phyloP scores from a whole-genome alignment of 2,888 invertebrate genomes.

The Elgonia sp. region DNA sequence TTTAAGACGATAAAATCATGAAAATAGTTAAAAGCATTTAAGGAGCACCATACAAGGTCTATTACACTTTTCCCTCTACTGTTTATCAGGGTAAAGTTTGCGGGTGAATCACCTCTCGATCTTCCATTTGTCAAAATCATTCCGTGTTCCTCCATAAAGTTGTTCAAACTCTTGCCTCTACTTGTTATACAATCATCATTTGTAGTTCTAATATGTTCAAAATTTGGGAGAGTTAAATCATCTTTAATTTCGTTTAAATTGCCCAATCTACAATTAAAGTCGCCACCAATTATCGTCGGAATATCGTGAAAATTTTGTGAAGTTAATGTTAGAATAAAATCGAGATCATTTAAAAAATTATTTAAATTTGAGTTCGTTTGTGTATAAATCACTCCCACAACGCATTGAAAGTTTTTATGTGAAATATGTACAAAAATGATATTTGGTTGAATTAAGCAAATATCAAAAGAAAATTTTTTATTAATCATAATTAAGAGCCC shows the following conservation, averaged over 20 bases:
- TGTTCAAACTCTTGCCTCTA: background rate
- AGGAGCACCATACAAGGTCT: background rate
- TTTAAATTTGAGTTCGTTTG: background rate
- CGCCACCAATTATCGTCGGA: background rate
- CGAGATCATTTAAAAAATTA: slow-evolving; percentile 2
- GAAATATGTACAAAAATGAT: slow-evolving; percentile 1
- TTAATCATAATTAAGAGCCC: slow-evolving; percentile 12
- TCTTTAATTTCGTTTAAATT: slow-evolving; percentile 6
- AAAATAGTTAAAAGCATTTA: background rate
- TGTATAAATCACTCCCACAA: background rate
- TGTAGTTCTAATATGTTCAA: background rate
- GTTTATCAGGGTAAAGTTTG: background rate
- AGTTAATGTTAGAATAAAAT: slow-evolving; percentile 2
- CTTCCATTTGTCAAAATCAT: background rate
- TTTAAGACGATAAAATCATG: background rate
- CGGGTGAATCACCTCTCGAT: background rate
- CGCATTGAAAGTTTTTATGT: background rate
- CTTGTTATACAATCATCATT: background rate
- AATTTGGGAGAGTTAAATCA: slow-evolving; percentile 1
- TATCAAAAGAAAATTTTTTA: slow-evolving; percentile 7
- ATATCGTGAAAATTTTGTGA: background rate
- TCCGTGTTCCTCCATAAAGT: background rate
- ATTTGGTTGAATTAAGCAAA: slow-evolving; percentile 9
- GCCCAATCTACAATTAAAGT: slow-evolving; percentile 23
- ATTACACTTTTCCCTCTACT: background rate